These are phyloP conservation scores for Lycopodina hypogea DNA, from an alignment of 37 sponge, comb jelly and placozoan species.

Conservation along the genomic window DNA sequence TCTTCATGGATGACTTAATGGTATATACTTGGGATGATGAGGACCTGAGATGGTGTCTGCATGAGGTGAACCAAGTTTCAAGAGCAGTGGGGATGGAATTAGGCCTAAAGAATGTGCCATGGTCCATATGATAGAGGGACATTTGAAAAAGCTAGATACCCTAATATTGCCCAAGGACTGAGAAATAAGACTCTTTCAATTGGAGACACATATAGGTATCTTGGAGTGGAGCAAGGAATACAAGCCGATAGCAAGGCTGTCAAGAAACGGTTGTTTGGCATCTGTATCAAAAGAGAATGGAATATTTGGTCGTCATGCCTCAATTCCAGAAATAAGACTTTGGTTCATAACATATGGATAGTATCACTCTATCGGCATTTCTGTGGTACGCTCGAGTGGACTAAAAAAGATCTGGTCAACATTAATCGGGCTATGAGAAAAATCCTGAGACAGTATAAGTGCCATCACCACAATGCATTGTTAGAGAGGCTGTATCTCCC, in stretches of 20 bases:
- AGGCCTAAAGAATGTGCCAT: conserved; percentile 28
- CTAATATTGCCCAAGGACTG: neutral
- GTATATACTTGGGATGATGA: neutral
- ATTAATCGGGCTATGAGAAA: neutral
- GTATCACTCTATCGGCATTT: neutral
- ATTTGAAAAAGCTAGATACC: neutral
- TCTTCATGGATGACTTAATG: conserved; percentile 16
- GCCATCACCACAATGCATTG: too few species aligned
- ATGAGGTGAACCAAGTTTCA: neutral
- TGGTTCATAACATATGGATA: neutral
- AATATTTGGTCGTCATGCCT: neutral
- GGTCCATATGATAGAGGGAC: conserved; percentile 23
- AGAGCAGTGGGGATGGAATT: too few species aligned
- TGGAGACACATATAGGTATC: conserved; percentile 26
- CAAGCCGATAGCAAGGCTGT: too few species aligned
- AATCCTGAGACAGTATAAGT: neutral
- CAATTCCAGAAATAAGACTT: neutral
- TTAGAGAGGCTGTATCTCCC: conserved; percentile 1
- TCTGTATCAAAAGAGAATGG: neutral
- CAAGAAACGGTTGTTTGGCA: too few species aligned
- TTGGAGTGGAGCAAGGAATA: conserved; percentile 19
- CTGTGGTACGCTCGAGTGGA: neutral
- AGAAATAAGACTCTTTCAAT: neutral
- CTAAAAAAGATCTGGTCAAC: neutral
- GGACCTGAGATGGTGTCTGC: neutral